Evolutionary conservation across 2,888 invertebrate genomes (phyloP).

Genomic region (Megalurothrips usitatus): DNA sequence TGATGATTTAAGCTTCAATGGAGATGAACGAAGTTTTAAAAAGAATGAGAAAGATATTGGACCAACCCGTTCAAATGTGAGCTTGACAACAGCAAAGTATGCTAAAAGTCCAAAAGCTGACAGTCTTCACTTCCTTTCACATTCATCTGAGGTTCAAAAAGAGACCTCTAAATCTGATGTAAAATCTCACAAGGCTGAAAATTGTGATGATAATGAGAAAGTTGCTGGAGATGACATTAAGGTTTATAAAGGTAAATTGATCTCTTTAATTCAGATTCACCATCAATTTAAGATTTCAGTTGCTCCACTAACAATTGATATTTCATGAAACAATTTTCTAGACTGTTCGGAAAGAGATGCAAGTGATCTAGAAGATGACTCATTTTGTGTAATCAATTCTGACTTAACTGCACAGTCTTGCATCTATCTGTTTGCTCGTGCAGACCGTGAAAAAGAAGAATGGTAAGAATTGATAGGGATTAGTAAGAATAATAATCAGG

Average conservation of each 20-base stretch:
- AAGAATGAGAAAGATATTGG: conserved; percentile 8
- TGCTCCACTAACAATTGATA: too few species aligned
- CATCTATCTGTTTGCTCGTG: conserved; percentile 66
- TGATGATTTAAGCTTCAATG: background rate
- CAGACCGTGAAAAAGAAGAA: conserved; percentile 86
- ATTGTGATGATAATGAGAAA: background rate
- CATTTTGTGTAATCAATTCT: conserved; percentile 33
- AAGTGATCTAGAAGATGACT: conserved; percentile 35
- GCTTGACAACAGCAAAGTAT: background rate
- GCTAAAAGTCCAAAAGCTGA: background rate
- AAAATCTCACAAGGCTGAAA: background rate
- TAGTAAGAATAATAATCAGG: too few species aligned
- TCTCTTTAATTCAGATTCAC: background rate
- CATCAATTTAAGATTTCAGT: background rate
- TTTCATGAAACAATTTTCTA: background rate
- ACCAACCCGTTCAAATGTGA: background rate
- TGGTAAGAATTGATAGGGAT: conserved; percentile 57
- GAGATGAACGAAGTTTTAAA: background rate
- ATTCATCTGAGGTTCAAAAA: background rate
- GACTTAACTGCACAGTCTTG: conserved; percentile 35
- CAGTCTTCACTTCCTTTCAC: background rate
- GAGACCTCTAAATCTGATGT: background rate
- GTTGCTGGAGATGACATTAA: background rate
- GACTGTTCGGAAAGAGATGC: background rate
- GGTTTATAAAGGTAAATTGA: background rate